Percentiles rank a stretch among this genome's conserved stretches.
These are phyloP conservation scores for Choloepus didactylus DNA, from an alignment of 2,797 vertebrate species.

Conservation along the genomic window DNA sequence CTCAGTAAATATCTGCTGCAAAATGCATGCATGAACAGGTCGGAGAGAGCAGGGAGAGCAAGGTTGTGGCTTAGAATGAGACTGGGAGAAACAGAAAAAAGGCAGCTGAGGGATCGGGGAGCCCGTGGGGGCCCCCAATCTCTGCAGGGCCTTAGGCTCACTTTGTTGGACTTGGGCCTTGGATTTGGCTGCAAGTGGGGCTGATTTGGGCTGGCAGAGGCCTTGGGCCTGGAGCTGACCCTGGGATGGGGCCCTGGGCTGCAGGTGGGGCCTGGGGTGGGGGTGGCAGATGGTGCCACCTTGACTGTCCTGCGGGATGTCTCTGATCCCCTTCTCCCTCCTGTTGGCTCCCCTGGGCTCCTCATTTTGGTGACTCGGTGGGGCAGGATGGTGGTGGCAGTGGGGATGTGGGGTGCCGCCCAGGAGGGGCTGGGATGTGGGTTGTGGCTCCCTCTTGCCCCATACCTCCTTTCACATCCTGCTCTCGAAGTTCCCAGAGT, in stretches of 20 bases:
- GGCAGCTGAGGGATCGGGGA: neutral
- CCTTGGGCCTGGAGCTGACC: neutral
- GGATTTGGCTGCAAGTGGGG: neutral
- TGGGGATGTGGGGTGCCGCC: too few species aligned
- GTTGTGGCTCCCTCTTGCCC: neutral
- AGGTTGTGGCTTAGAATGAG: accelerated
- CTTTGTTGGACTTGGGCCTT: neutral
- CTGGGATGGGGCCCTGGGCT: neutral
- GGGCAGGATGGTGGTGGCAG: neutral
- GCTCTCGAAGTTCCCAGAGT: neutral
- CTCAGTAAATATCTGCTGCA: neutral
- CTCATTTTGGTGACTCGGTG: neutral
- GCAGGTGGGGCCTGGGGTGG: neutral
- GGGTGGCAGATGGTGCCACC: neutral
- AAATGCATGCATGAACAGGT: neutral
- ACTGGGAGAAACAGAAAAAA: neutral
- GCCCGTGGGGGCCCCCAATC: neutral
- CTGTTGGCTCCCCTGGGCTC: neutral
- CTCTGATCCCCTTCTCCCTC: too few species aligned
- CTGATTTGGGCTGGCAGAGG: neutral
- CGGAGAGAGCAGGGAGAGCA: neutral
- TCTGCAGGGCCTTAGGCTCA: neutral
- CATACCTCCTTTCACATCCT: slow-evolving; percentile 54
- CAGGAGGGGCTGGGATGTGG: neutral
- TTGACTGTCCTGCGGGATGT: neutral